Percentiles rank a stretch among this genome's conserved stretches.
Conservation (phyloP, 2,888 invertebrate species). For the Itoplectis maculator region DNA sequence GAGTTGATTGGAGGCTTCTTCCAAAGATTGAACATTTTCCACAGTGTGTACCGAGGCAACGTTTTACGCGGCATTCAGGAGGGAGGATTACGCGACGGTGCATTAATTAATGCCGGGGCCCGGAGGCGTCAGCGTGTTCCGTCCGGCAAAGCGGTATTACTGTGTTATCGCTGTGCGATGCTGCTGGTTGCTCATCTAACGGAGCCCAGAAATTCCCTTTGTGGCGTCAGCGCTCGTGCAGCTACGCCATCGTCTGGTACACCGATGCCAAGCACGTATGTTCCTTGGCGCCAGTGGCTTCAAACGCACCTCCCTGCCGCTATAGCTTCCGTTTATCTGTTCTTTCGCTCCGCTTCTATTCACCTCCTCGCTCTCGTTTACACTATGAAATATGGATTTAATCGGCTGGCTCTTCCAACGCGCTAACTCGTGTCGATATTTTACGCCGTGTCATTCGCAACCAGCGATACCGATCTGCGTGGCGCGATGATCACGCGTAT, state of each 20-base stretch:
- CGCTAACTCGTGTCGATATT: too few relatives aligned
- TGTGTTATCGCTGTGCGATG: constrained; percentile 19
- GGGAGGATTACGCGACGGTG: not conserved
- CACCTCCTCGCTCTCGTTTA: constrained; percentile 24
- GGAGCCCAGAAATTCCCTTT: constrained; percentile 62
- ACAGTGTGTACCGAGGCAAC: not conserved
- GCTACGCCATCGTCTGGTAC: constrained; percentile 11
- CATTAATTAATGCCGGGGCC: constrained; percentile 49
- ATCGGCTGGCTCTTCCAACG: not conserved
- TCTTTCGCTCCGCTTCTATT: constrained; percentile 30
- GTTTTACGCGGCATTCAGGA: constrained; percentile 14
- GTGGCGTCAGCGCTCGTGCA: constrained; percentile 42
- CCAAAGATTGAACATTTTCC: not conserved
- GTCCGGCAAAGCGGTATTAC: constrained; percentile 7
- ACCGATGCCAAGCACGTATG: constrained; percentile 36
- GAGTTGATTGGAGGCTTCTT: not conserved
- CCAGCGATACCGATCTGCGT: too few relatives aligned
- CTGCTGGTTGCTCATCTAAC: constrained; percentile 15
- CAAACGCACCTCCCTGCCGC: constrained; percentile 30
- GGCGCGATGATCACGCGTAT: too few relatives aligned
- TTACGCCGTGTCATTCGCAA: too few relatives aligned
- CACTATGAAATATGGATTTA: constrained; percentile 46
- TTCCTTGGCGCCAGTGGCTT: constrained; percentile 33
- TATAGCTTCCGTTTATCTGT: constrained; percentile 52
- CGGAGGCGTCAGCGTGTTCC: constrained; percentile 32